Percentiles rank a stretch among this genome's conserved stretches.
Conservation (phyloP, 2,888 invertebrate species). For the Philonicus albiceps region DNA sequence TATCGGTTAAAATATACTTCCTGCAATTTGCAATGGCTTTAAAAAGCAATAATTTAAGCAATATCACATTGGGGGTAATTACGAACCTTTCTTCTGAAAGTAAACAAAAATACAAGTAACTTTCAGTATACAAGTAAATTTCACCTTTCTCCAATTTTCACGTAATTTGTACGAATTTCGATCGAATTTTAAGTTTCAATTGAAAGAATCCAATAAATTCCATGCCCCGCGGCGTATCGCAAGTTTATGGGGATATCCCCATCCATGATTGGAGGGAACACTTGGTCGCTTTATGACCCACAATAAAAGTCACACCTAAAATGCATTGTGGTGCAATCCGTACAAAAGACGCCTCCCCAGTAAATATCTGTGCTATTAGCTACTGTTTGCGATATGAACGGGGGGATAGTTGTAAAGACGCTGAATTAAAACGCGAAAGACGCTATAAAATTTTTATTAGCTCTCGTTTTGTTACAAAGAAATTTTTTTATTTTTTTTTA, state of each 20-base stretch:
- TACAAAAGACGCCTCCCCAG: background rate
- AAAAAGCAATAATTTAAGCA: background rate
- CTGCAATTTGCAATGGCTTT: background rate
- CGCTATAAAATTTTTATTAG: background rate
- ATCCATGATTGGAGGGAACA: background rate
- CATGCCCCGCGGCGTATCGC: background rate
- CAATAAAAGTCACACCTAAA: slow-evolving; percentile 28
- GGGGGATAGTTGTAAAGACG: background rate
- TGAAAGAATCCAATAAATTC: slow-evolving; percentile 5
- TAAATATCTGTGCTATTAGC: slow-evolving; percentile 17
- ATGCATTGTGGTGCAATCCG: slow-evolving; percentile 9
- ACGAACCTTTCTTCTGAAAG: background rate
- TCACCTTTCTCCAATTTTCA: slow-evolving; percentile 17
- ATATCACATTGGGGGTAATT: background rate
- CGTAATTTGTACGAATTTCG: background rate
- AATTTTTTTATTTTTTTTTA: no score
- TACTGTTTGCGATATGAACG: background rate
- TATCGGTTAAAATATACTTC: background rate
- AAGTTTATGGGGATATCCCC: background rate
- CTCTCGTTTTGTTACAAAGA: background rate
- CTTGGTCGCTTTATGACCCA: slow-evolving; percentile 12
- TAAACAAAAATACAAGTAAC: no score
- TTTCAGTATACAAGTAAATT: no score
- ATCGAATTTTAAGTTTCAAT: background rate
- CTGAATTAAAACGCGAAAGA: background rate